These are phyloP conservation scores for Vicugna pacos DNA, from an alignment of 2,113 vertebrate genomes.

Conservation along the genomic window DNA sequence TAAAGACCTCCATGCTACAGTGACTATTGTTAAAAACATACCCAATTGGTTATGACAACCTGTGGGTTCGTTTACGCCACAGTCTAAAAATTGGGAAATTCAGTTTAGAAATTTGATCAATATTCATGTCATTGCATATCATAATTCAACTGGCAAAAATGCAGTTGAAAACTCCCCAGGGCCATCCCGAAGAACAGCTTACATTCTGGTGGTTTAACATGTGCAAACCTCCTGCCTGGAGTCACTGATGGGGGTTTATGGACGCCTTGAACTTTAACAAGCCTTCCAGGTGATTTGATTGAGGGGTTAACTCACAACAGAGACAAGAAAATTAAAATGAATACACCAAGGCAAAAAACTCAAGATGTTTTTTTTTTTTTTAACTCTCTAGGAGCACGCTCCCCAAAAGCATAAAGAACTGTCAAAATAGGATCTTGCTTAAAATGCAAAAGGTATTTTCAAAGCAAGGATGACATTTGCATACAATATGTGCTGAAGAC, in stretches of 20 bases:
- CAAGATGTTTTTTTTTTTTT: slow-evolving; percentile 63
- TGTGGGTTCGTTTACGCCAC: slow-evolving; percentile 73
- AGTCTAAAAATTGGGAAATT: slow-evolving; percentile 76
- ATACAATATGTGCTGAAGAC: slow-evolving; percentile 76
- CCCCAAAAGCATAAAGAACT: slow-evolving; percentile 76
- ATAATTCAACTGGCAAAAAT: slow-evolving; percentile 77
- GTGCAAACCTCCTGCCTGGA: slow-evolving; percentile 53
- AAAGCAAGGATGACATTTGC: slow-evolving; percentile 77
- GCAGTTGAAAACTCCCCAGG: slow-evolving; percentile 54
- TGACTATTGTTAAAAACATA: slow-evolving; percentile 70
- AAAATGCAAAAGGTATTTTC: slow-evolving; percentile 81
- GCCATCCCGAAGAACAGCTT: slow-evolving; percentile 70
- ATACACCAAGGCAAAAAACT: slow-evolving; percentile 74
- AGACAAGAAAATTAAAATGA: slow-evolving; percentile 72
- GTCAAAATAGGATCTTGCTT: slow-evolving; percentile 83
- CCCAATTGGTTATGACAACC: slow-evolving; percentile 73
- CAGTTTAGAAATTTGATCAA: slow-evolving; percentile 80
- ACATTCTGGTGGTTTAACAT: slow-evolving; percentile 40
- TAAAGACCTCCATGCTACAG: slow-evolving; percentile 66
- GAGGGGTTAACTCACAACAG: slow-evolving; percentile 77
- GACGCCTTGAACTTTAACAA: slow-evolving; percentile 64
- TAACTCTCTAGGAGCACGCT: slow-evolving; percentile 60
- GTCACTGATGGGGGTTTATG: slow-evolving; percentile 58
- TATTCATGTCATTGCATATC: slow-evolving; percentile 73
- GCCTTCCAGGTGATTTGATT: slow-evolving; percentile 75